Base-by-base conservation (phyloP, 2,888 invertebrate genomes). In the Nematopogon swammerdamellus region DNA sequence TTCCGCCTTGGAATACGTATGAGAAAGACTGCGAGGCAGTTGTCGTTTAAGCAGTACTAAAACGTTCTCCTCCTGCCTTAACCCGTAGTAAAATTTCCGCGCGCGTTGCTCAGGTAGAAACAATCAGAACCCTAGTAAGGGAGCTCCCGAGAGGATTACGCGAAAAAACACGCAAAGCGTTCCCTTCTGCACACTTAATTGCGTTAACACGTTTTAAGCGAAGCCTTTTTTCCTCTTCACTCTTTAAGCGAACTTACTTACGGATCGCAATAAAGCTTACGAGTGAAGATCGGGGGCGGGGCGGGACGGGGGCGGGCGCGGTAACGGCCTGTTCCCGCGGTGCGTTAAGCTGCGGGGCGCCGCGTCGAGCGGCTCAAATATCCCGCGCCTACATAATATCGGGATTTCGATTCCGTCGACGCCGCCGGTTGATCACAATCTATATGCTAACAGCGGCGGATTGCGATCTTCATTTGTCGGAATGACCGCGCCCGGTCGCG, bases 401-500 rank as follows among this genome's bases (percentile, higher is more conserved):
- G 14, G 36, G 36, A 36, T 36, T 36, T 14, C 11, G 36, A 36
- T 36, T 36, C 36, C 11, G 36, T 14, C 11, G 36, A 36, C 36
- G 72, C 71, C 70, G 72, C 70, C 74, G 72, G 72, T 76, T 74
- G 76, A 76, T 79, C 69, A 72, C 77, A 76, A 79, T 79, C 76
- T 79, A 77, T 79, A 79, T 79, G 77, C 79, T 77, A 79, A 77
- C 74, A 75, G 77, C 74, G 70, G 72, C 72, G 75, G 79, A 79
- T 79, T 79, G 74, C 72, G 77, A 79, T 79, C 79, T 79, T 77
- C 79, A 77, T 77, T 79, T 79, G 77, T 75, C 77, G 73, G 63
- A 79, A 79, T 79, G 79, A 79, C 79, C 79, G 74, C 79, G 75
- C 72, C 70, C 69, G 61, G 63, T 64, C 65, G 64, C 68, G 62